Evolutionary conservation across 1,140 invertebrate species (phyloP).

Genomic region (Brachionus angularis): DNA sequence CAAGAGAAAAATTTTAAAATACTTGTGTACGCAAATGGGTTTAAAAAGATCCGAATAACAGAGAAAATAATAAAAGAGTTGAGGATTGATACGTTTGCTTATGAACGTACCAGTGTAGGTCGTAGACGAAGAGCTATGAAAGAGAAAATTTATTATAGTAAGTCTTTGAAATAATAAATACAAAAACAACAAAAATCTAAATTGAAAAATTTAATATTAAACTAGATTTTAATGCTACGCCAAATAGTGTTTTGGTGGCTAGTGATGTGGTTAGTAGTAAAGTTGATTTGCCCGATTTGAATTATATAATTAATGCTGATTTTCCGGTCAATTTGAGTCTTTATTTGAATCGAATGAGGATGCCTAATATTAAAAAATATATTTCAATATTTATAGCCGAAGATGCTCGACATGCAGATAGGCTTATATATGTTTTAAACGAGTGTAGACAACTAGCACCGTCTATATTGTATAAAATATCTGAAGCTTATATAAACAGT

Average conservation of each 20-base stretch:
- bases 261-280: conserved; percentile 43
- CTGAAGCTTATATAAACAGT: conserved; percentile 41
- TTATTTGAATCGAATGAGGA: conserved; percentile 39
- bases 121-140: conserved; percentile 29
- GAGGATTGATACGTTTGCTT: conserved; percentile 40
- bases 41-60: conserved; percentile 36
- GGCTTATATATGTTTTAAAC: conserved; percentile 35
- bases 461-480: conserved; percentile 41
- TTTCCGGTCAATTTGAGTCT: conserved; percentile 41
- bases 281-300: conserved; percentile 21
- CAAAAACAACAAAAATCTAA: not conserved
- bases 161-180: not conserved
- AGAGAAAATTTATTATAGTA: conserved; percentile 43
- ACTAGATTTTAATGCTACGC: conserved; percentile 42
- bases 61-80: conserved; percentile 44
- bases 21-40: conserved; percentile 35
- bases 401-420: conserved; percentile 35
- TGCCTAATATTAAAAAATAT: conserved; percentile 39
- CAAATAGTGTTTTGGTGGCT: conserved; percentile 35
- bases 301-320: conserved; percentile 40
- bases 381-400: conserved; percentile 42
- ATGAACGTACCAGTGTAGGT: conserved; percentile 37
- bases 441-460: conserved; percentile 20
- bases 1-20: conserved; percentile 38
- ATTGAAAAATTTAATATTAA: not conserved